Evolutionary conservation across 2,797 vertebrate genomes (phyloP), one percentile per base, ranked within the genome.

Genomic region (Eulemur rubriventer): DNA sequence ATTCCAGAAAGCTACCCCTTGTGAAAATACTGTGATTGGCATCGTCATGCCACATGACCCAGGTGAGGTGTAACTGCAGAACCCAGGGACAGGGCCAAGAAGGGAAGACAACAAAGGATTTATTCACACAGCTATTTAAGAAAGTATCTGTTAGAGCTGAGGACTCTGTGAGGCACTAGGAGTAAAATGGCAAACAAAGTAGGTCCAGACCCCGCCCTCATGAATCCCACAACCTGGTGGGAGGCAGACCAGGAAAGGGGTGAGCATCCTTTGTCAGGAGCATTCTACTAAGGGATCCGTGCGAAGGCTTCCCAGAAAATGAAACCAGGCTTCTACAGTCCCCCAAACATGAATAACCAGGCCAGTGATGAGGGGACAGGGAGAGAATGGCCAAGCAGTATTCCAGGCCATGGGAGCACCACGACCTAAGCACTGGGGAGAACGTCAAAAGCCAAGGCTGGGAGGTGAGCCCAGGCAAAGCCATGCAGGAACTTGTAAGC

Each of bases 371-470:
- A n/a, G 7, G 7, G 11, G 20, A 11, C 10, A 90, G 24, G 24
- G 22, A 67, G 7, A 73, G 13, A 33, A 52, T 0, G 10, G 20
- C 7, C 7, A 30, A 2, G 5, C 18, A 9, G 18, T 7, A 8
- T 28, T n/a, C 24, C 10, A 14, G 35, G 18, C 52, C 30, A 11
- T 0, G 6, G 16, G 50, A 50, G 10, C n/a, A 41, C 50, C 24
- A n/a, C 2, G 1, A 1, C 8, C 48, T 8, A 20, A 65, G 57
- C 20, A 7, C 5, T 0, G 1, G 12, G 1, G 10, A 84, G 30
- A 59, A 38, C 1, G 7, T 7, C 30, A 33, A 80, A 46, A 73
- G 26, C 0, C 22, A 16, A n/a, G 8, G 35, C n/a, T 28, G 9
- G 24, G 33, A 12, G 33, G n/a, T 5, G 16, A 78, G 24, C 28